Evolutionary conservation across 2,888 invertebrate species (phyloP), one percentile per base, ranked within the genome.

Genomic region (Timandra comae): DNA sequence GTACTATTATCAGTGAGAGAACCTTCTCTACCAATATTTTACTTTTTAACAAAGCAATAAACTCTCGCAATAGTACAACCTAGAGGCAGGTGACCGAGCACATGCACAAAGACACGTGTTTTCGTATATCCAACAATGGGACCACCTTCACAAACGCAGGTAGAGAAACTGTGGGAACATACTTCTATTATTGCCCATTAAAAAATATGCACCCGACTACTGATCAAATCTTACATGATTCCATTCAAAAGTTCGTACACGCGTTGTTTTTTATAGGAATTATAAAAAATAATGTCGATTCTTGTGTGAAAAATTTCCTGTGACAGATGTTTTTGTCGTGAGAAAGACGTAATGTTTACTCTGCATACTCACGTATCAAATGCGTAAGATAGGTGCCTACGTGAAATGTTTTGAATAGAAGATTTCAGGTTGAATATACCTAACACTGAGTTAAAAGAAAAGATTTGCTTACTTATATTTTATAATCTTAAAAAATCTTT

Each of bases 141-240:
- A 11, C 24, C 24, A 24, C 24, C 24, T 16, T 33, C 12, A 23
- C 16, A 32, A 39, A 30, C 30, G 33, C 48, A 48, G 48, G 48
- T 41, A 48, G 41, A 43, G 40, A 45, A 41, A 43, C 41, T 43
- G 41, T 48, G 45, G 36, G 48, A 48, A 45, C 34, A 4, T 19
- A n/a, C n/a, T n/a, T n/a, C n/a, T 8, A 24, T 13, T 19, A 2
- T 16, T 16, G 16, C 8, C 16, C 8, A 13, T 16, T 9, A 27
- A 16, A 27, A 10, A n/a, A 27, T 12, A n/a, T 27, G 22, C 26
- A 12, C 26, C 26, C 7, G n/a, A 27, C 16, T 16, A 3, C 24
- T 11, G 24, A n/a, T 27, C 11, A 26, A 30, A 24, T 32, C 29
- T 19, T 16, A 25, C 12, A 11, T 10, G 24, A 9, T 10, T 7